Base-by-base conservation (phyloP, 1,140 invertebrate genomes). In the Ceratosolen fusciceps region DNA sequence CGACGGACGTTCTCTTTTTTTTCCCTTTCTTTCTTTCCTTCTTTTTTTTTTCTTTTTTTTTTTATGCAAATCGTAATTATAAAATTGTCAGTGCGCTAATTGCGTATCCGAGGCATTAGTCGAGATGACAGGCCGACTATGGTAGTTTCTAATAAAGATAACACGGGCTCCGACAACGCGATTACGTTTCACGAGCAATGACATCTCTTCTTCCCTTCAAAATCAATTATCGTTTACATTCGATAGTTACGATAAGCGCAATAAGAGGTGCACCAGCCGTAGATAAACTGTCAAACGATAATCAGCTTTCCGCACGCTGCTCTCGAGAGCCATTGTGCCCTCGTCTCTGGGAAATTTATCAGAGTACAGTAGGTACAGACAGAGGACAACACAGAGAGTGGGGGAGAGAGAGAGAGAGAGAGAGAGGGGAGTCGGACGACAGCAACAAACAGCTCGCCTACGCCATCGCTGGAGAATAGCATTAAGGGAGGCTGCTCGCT, bases 301-400 rank as follows among this genome's bases (percentile, higher is more conserved):
- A 77, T 77, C 75, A 47, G 75, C 37, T 77, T 77, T 77, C 34
- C 75, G 54, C 52, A 39, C 10, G 0, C 4, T 43, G 60, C 16
- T 34, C 74, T 52, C 52, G 60, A 76, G 62, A 76, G 24, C 31
- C 54, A 77, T 77, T 77, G 52, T 60, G 26, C 49, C 7, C 7
- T 0, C 31, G 31, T 56, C 31, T n/a, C 47, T 9, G 43, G 29
- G 1, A 52, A 71, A 71, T 71, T 31, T 54, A 71, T 71, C 60
- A 65, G 14, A 37, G 26, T 2, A 37, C 31, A 37, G n/a, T 31
- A 62, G 58, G n/a, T n/a, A n/a, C n/a, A n/a, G n/a, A n/a, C n/a
- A n/a, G n/a, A n/a, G n/a, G n/a, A n/a, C n/a, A n/a, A n/a, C n/a
- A n/a, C n/a, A n/a, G n/a, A n/a, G n/a, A n/a, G n/a, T n/a, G n/a